Evolutionary conservation across 2,888 invertebrate genomes (phyloP), one percentile per base, ranked within the genome.

Genomic region (Smittia sp.): DNA sequence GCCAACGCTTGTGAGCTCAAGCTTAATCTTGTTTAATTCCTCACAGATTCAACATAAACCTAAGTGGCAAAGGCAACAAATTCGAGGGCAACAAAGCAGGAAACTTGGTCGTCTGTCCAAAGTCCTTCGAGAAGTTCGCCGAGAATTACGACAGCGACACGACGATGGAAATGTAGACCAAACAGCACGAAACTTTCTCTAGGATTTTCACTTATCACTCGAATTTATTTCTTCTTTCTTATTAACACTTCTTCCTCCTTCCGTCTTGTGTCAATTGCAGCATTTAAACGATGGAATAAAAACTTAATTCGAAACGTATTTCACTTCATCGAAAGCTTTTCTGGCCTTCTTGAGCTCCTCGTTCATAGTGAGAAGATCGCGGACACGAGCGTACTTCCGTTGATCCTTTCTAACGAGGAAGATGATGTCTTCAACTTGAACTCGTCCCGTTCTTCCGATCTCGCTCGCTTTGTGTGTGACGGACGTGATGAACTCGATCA

Each of bases 321-420:
- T 96, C 76, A 94, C 94, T 88, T 97, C 98, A 85, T 99, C 99
- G 84, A 99, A 99, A 75, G 98, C 98, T 85, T 99, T 99, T 77
- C 99, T 88, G 13, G 99, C 99, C 83, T 96, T 94, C 84, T 98
- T 97, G 67, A 99, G 84, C 83, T 99, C 98, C 83, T 99, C 99
- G 83, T 98, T 99, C 98, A 99, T 98, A 58, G 94, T 94, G 0
- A 98, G 84, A 39, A 98, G 85, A 83, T 98, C 98, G 85, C 97
- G 97, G 0, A 99, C 98, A 78, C 99, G 87, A 1, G 98, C 96
- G 85, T 96, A 99, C 82, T 99, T 99, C 76, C 98, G 88, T 39
- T 90, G 87, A 84, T 99, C 99, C 84, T 98, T 98, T 52, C 98
- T 86, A 0, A 99, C 98, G 79, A 96, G 83, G 80, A 90, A 99